Conservation (phyloP, 2,113 vertebrate species). For the rat (Rattus norvegicus) region GRCr8 NC_086020.1:55586501-55587000, state of each 20-base stretch:
- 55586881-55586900: neutral
- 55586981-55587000: neutral
- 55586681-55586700: neutral
- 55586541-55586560: slow-evolving; percentile 28
- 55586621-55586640: slow-evolving; percentile 33
- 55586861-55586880: neutral
- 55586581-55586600: slow-evolving; percentile 2
- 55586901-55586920: neutral
- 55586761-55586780: neutral
- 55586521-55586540: neutral
- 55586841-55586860: neutral
- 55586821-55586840: neutral
- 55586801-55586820: neutral
- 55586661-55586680: neutral
- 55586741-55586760: neutral
- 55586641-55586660: neutral
- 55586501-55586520: neutral
- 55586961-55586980: slow-evolving; percentile 5
- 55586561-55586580: slow-evolving; percentile 46
- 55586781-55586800: neutral
- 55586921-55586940: slow-evolving; percentile 50
- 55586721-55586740: neutral
- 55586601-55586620: slow-evolving; percentile 3
- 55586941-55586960: neutral
- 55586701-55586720: slow-evolving; percentile 35